phyloP scores from a whole-genome alignment of 2,888 invertebrate species.

The Apoderus coryli region DNA sequence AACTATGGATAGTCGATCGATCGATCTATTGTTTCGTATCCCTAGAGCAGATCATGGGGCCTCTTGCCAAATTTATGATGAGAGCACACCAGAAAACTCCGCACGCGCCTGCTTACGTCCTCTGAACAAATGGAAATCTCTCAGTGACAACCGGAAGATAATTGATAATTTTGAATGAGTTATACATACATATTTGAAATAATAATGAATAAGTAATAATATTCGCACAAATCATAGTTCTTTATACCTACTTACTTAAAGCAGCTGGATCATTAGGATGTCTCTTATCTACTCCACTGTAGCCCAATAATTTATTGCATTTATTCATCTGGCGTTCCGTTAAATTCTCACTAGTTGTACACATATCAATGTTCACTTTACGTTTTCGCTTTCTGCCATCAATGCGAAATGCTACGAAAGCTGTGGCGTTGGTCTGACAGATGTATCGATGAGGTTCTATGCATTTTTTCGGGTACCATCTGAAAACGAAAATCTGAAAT shows the following conservation, averaged over 20 bases:
- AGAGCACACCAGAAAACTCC: no score
- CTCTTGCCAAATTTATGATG: no score
- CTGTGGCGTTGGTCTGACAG: conserved; percentile 36
- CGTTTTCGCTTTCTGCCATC: conserved; percentile 14
- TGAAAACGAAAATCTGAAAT: conserved; percentile 29
- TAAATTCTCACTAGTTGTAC: conserved; percentile 17
- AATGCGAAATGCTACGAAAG: conserved; percentile 17
- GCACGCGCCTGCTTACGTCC: no score
- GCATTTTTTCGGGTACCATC: conserved; percentile 51
- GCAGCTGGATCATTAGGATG: conserved; percentile 15
- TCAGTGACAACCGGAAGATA: no score
- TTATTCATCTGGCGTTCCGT: conserved; percentile 17
- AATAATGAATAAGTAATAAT: no score
- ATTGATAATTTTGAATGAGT: no score
- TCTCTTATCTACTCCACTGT: conserved; percentile 6
- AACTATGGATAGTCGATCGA: no score
- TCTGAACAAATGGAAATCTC: no score
- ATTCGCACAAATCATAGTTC: no score
- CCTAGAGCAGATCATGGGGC: no score
- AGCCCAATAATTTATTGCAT: conserved; percentile 19
- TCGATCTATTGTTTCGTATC: no score
- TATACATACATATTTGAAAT: no score
- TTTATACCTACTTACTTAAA: conserved; percentile 19
- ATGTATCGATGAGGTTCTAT: conserved; percentile 45
- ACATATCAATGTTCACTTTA: conserved; percentile 19